phyloP scores from a whole-genome alignment of 2,113 vertebrate genomes.

The Tringa solitaria region DNA sequence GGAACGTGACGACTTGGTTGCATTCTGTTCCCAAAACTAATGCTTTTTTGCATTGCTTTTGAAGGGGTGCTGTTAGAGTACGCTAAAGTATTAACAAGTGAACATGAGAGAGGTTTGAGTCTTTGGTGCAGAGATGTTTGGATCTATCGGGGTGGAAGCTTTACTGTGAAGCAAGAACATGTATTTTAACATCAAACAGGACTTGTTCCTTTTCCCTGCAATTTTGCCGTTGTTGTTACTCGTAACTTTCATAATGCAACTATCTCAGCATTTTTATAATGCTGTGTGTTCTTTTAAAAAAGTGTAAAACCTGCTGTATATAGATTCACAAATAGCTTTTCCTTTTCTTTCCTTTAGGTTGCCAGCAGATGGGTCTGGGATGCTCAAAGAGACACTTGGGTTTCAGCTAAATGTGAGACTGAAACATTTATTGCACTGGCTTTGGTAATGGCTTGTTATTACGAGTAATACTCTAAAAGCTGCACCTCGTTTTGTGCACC shows the following conservation, averaged over 20 bases:
- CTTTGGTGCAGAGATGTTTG: background rate
- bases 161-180: background rate
- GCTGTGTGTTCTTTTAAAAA: background rate
- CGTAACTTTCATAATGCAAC: background rate
- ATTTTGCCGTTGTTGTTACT: background rate
- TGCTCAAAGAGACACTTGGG: conserved; percentile 70
- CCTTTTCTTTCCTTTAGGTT: conserved; percentile 56
- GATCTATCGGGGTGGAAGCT: accelerated
- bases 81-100: background rate
- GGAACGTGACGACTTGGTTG: background rate
- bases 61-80: background rate
- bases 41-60: background rate
- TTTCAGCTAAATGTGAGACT: conserved; percentile 63
- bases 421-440: conserved; percentile 67
- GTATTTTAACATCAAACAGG: background rate
- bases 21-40: background rate
- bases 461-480: conserved; percentile 29
- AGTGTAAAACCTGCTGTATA: background rate
- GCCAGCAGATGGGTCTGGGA: conserved; percentile 80
- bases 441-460: conserved; percentile 73
- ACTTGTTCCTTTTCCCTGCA: background rate
- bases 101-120: background rate
- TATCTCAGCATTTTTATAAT: background rate
- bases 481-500: background rate
- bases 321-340: background rate